Evolutionary conservation across 2,797 vertebrate genomes (phyloP).

Genomic region (Meriones psammophilus): DNA sequence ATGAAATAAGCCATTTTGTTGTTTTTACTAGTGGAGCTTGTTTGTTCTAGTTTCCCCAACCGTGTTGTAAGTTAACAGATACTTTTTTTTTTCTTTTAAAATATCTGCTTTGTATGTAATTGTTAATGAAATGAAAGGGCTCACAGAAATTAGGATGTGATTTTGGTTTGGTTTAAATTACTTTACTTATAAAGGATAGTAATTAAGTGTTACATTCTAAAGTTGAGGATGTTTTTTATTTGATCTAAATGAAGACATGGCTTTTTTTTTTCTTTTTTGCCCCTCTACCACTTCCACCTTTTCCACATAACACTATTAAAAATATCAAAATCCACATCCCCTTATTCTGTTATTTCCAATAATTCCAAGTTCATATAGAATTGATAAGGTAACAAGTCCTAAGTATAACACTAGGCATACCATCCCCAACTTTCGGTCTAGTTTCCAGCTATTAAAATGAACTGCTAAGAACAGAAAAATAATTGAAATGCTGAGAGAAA

Average conservation of each 20-base stretch:
- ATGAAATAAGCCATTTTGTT: constrained; percentile 92
- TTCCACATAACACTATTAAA: constrained; percentile 80
- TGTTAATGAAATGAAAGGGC: constrained; percentile 87
- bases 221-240: constrained; percentile 85
- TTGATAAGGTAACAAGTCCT: constrained; percentile 92
- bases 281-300: constrained; percentile 44
- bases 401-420: constrained; percentile 94
- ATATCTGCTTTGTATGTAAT: constrained; percentile 86
- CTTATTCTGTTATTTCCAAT: constrained; percentile 94
- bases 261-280: constrained; percentile 78
- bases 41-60: constrained; percentile 83
- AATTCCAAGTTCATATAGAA: constrained; percentile 97
- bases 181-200: constrained; percentile 83
- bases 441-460: constrained; percentile 95
- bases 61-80: constrained; percentile 84
- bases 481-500: constrained; percentile 95
- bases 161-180: constrained; percentile 83
- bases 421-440: constrained; percentile 95
- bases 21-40: constrained; percentile 88
- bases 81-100: constrained; percentile 75
- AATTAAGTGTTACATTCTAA: constrained; percentile 87
- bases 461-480: constrained; percentile 94
- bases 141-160: constrained; percentile 85
- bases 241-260: constrained; percentile 86
- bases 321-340: constrained; percentile 91